phyloP scores from a whole-genome alignment of 2,113 vertebrate species.

The Oryzias celebensis region DNA sequence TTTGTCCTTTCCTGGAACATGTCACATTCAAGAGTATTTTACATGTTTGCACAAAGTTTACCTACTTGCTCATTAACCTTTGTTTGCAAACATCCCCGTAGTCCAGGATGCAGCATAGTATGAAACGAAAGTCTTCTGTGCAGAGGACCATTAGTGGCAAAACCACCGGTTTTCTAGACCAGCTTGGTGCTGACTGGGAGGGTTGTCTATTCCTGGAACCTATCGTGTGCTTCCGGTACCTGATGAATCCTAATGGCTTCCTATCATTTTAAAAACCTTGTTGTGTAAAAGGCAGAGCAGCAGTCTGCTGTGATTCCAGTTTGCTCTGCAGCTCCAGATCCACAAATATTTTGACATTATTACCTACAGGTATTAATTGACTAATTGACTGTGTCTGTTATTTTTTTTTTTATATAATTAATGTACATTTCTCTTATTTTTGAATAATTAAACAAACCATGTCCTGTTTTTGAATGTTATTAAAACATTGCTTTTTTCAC shows the following conservation, averaged over 20 bases:
- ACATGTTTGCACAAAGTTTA: too few relatives aligned
- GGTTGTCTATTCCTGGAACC: too few relatives aligned
- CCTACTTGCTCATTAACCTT: too few relatives aligned
- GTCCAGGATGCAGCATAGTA: too few relatives aligned
- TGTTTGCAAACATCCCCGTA: too few relatives aligned
- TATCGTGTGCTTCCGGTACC: not conserved
- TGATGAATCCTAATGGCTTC: not conserved
- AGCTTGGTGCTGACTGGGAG: too few relatives aligned
- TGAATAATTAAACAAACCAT: constrained; percentile 7
- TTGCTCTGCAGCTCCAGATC: constrained; percentile 18
- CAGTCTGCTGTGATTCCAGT: constrained; percentile 2
- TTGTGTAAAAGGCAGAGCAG: constrained; percentile 17
- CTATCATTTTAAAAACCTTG: constrained; percentile 4
- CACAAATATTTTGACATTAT: constrained; percentile 6
- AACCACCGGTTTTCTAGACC: too few relatives aligned
- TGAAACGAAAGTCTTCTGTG: too few relatives aligned
- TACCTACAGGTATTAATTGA: not conserved
- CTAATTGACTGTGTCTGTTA: not conserved
- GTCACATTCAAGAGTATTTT: too few relatives aligned
- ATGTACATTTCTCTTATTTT: constrained; percentile 2
- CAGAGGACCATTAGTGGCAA: too few relatives aligned
- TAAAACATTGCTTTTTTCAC: constrained; percentile 33
- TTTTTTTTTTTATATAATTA: constrained; percentile 11
- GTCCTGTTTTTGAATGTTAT: constrained; percentile 12
- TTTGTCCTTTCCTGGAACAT: too few relatives aligned